Evolutionary conservation across 1,140 invertebrate species (phyloP), one percentile per base, ranked within the genome.

Genomic region (Anagrus nilaparvatae): DNA sequence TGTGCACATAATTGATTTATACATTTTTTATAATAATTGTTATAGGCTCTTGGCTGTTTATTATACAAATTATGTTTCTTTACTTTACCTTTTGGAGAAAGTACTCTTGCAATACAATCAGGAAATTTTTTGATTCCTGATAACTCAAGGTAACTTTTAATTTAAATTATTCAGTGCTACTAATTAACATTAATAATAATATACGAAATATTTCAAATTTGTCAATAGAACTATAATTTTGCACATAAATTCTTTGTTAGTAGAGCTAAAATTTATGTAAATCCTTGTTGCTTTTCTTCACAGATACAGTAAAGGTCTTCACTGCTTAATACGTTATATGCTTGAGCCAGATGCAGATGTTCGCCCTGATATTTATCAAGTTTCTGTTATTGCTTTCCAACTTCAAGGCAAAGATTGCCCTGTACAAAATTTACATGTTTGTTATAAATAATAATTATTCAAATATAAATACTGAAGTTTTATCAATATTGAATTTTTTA

Each of bases 41-140:
- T 73, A 40, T 61, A 87, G 85, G 87, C 91, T 20, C 64, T 94
- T 13, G 91, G 91, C 18, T 92, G 90, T 71, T 69, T 94, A 54
- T 68, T 95, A 16, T 95, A 91, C 60, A 90, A 91, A 66, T 73
- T 96, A 39, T 94, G 89, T 65, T 96, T 87, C 63, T 95, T 94
- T 65, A 78, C 79, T 14, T 71, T 94, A 52, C 92, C 92, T 39
- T 96, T 97, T 72, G 91, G 87, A 12, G 92, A 97, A 65, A 93
- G 87, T 60, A 81, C 86, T 12, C 67, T 96, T 47, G 92, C 93
- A 31, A 96, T 97, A 58, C 90, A 94, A 65, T 89, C 81, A 63
- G 89, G 86, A 31, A 84, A 85, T 54, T 91, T 92, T 61, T 78
- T 75, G 40, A 84, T 95, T 67, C 91, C 90, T 33, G 86, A 90